A percentile compares a stretch with the other conserved stretches of the same genome.
These are phyloP conservation scores for Eremophila alpestris DNA, from an alignment of 2,797 vertebrate species.

Conservation along the genomic window DNA sequence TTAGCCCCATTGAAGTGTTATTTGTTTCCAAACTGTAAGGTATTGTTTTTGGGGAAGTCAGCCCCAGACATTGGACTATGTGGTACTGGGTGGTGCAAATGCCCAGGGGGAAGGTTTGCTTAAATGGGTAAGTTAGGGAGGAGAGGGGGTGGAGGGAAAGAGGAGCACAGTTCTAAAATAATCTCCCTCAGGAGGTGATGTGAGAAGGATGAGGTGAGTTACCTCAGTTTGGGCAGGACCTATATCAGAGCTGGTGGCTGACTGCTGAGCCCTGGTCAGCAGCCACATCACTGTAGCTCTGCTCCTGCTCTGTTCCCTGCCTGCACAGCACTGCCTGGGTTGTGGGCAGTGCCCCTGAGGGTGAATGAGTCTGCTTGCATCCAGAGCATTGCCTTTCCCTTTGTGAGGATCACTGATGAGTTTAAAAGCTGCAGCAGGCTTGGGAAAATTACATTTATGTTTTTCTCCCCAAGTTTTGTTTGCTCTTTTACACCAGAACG, in stretches of 20 bases:
- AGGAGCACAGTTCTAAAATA: neutral
- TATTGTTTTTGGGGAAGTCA: neutral
- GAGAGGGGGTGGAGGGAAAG: neutral
- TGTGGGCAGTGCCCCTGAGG: neutral
- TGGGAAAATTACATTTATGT: neutral
- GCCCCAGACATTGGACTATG: fast-evolving
- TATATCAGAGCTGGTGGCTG: neutral
- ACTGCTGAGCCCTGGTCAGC: neutral
- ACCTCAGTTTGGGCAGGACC: neutral
- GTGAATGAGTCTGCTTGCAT: neutral
- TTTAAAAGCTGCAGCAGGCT: neutral
- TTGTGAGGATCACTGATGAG: neutral
- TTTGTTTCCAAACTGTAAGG: neutral
- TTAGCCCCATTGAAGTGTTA: fast-evolving
- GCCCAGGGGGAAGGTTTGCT: neutral
- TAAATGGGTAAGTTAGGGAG: fast-evolving
- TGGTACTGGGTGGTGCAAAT: neutral
- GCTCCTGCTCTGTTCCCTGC: neutral
- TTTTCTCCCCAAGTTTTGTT: neutral
- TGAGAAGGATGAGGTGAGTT: neutral
- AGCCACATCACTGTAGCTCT: fast-evolving
- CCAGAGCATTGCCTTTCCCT: neutral
- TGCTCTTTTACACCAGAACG: neutral
- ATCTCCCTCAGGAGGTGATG: neutral
- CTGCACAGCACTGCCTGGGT: neutral